These are phyloP conservation scores for Zoanthus gigantus DNA, from an alignment of 92 coral and sea anemone species.

Conservation along the genomic window DNA sequence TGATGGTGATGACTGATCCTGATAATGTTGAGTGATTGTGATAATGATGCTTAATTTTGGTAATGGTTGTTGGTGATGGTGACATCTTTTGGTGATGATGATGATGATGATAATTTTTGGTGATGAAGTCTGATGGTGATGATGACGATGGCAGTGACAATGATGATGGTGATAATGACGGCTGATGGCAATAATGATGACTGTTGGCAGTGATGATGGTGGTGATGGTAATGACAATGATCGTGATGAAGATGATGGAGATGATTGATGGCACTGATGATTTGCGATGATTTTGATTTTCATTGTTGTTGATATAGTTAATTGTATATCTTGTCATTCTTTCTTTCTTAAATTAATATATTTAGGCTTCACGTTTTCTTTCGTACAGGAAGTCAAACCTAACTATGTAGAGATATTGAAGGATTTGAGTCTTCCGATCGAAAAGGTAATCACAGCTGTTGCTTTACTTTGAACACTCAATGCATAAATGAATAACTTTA, in stretches of 20 bases:
- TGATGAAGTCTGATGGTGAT: background rate
- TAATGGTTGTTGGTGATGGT: too few relatives aligned
- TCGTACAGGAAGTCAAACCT: slow-evolving; percentile 82
- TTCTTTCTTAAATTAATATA: background rate
- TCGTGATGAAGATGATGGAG: background rate
- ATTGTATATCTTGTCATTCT: background rate
- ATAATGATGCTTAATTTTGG: background rate
- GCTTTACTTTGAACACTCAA: too few relatives aligned
- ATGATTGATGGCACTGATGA: background rate
- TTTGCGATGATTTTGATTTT: background rate
- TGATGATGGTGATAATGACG: background rate
- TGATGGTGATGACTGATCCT: background rate
- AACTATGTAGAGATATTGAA: slow-evolving; percentile 89
- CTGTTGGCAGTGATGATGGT: background rate
- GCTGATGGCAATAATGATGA: background rate
- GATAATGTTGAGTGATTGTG: too few relatives aligned
- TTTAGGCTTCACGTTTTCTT: background rate
- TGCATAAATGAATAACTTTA: too few relatives aligned
- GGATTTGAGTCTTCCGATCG: slow-evolving; percentile 78
- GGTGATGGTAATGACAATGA: background rate
- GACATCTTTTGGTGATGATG: background rate
- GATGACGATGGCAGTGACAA: background rate
- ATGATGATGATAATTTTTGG: background rate
- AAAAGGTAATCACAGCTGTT: slow-evolving; percentile 48
- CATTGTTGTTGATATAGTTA: background rate